Percentiles rank a stretch among this genome's conserved stretches.
Evolutionary conservation across 2,888 invertebrate species (phyloP).

Genomic region (Clepsis dumicolana): DNA sequence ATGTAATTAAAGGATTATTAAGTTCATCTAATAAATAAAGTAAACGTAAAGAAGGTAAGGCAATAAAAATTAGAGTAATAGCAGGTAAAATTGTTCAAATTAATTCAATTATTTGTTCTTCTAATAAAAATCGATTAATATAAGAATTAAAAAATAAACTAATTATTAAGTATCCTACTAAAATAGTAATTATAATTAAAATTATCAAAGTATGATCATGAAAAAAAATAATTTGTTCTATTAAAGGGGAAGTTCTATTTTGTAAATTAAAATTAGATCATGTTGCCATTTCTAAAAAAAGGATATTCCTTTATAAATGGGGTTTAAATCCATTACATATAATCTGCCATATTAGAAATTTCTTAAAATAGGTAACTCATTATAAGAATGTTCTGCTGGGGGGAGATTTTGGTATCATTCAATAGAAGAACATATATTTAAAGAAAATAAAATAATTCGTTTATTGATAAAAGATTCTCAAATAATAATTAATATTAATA

Average conservation of each 20-base stretch:
- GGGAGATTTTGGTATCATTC: constrained; percentile 87
- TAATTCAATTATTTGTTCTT: constrained; percentile 87
- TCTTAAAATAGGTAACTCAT: constrained; percentile 85
- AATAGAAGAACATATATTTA: constrained; percentile 85
- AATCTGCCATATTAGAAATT: constrained; percentile 88
- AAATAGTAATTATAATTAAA: constrained; percentile 86
- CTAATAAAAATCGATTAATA: constrained; percentile 85
- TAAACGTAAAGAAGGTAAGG: constrained; percentile 85
- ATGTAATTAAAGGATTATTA: constrained; percentile 83
- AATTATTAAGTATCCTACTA: constrained; percentile 86
- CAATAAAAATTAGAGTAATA: constrained; percentile 88
- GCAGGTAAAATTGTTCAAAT: constrained; percentile 88
- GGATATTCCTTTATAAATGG: constrained; percentile 87
- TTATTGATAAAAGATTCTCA: constrained; percentile 86
- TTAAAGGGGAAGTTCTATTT: constrained; percentile 87
- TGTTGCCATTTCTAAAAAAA: constrained; percentile 88
- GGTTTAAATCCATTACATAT: constrained; percentile 88
- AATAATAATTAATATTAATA: constrained; percentile 87
- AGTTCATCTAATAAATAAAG: constrained; percentile 88
- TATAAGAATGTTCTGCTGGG: constrained; percentile 86
- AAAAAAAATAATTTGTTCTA: constrained; percentile 89
- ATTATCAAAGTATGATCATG: constrained; percentile 88
- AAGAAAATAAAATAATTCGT: constrained; percentile 79
- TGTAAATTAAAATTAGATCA: constrained; percentile 86
- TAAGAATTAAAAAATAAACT: constrained; percentile 85